Conservation (phyloP, 2,888 invertebrate species). For the Dendrolimus pini region DNA sequence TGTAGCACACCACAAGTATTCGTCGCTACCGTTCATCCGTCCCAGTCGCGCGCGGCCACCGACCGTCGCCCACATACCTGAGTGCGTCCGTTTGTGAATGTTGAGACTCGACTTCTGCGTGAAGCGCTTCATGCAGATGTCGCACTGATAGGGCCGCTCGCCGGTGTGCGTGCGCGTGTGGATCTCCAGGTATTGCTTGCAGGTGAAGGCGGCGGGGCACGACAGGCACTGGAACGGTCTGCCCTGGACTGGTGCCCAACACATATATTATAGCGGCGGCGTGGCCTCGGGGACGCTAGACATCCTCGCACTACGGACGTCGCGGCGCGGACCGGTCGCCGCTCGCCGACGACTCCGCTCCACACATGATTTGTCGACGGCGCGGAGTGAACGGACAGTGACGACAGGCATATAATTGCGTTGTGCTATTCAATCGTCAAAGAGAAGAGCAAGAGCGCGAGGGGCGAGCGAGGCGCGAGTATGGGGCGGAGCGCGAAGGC, state of each 20-base stretch:
- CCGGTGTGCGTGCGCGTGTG: slow-evolving; percentile 79
- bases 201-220: slow-evolving; percentile 76
- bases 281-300: slow-evolving; percentile 60
- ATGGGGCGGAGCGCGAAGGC: slow-evolving; percentile 38
- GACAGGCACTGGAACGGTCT: slow-evolving; percentile 78
- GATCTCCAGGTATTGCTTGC: slow-evolving; percentile 78
- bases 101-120: slow-evolving; percentile 89
- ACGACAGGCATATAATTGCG: not conserved
- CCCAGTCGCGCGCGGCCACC: slow-evolving; percentile 18
- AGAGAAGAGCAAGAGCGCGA: not conserved
- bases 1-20: slow-evolving; percentile 23
- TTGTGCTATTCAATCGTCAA: not conserved
- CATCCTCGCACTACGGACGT: slow-evolving; percentile 64
- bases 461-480: slow-evolving; percentile 9
- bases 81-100: slow-evolving; percentile 88
- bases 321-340: slow-evolving; percentile 70
- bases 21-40: slow-evolving; percentile 33
- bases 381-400: slow-evolving; percentile 5
- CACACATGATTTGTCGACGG: slow-evolving; percentile 33
- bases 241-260: slow-evolving; percentile 76
- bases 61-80: slow-evolving; percentile 62
- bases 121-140: slow-evolving; percentile 86
- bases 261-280: slow-evolving; percentile 73
- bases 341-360: slow-evolving; percentile 65
- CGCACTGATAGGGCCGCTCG: slow-evolving; percentile 81